Base-by-base conservation (phyloP, 2,888 invertebrate genomes). In the Ectemnius continuus region DNA sequence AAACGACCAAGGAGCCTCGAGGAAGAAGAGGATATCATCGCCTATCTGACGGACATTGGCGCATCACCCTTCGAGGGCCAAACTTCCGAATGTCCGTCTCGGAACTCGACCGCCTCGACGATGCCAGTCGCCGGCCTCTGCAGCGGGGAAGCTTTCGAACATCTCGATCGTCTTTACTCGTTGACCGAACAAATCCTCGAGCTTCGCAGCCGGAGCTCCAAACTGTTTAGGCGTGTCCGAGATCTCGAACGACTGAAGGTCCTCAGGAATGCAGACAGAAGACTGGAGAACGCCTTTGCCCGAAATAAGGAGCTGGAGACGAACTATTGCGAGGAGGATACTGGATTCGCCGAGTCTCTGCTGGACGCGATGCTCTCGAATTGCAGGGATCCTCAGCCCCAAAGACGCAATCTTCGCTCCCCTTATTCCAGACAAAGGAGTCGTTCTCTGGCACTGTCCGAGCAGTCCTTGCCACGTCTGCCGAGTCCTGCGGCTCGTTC, bases 141-240 rank as follows among this genome's bases (percentile, higher is more conserved):
- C 70, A 18, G 94, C 0, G 91, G 94, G 13, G 94, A 94, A 81
- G 94, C 94, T 0, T 93, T 97, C 76, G 96, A 96, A 85, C 96
- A 97, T 85, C 90, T 97, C 63, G 96, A 96, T 81, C 95, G 95
- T 83, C 92, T 97, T 6, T 94, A 96, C 83, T 93, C 94, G 74
- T 91, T 97, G 46, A 93, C 97, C 90, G 96, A 97, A 85, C 95
- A 96, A 85, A 93, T 96, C 79, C 92, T 96, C 5, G 93, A 93
- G 57, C 91, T 96, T 48, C 93, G 94, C 78, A 94, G 95, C 84
- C 94, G 96, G 79, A 96, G 96, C 88, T 92, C 93, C 0, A 93
- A 93, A 76, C 91, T 96, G 26, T 93, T 95, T 70, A 92, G 93
- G 80, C 92, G 94, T 64, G 93, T 96, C 28, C 93, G 94, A 73